Evolutionary conservation across 2,797 vertebrate genomes (phyloP).

Genomic region (Alauda arvensis): DNA sequence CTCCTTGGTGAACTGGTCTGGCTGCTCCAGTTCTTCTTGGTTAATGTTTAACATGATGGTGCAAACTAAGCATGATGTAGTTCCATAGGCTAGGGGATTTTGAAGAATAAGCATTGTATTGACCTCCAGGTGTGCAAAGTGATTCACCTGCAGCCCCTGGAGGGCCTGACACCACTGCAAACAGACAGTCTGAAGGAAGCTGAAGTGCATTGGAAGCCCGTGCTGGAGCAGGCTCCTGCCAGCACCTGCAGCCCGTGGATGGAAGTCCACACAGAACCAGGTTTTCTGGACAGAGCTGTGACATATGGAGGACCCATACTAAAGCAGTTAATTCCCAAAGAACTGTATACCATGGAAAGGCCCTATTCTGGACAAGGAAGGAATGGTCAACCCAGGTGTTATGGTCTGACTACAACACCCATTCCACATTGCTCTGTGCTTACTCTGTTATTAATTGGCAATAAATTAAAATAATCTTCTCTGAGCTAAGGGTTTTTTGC

Average conservation of each 20-base stretch:
- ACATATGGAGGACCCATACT: rapidly evolving
- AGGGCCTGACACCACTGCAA: rapidly evolving
- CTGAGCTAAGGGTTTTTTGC: neutral
- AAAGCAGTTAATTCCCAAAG: neutral
- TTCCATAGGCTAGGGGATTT: neutral
- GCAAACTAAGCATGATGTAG: neutral
- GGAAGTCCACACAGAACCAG: too few species aligned
- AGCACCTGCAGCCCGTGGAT: neutral
- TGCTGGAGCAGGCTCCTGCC: neutral
- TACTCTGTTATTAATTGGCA: neutral
- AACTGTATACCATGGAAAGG: rapidly evolving
- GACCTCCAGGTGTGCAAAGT: neutral
- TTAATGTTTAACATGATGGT: neutral
- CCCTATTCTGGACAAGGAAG: neutral
- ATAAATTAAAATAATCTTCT: neutral
- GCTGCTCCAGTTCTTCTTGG: neutral
- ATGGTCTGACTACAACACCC: rapidly evolving
- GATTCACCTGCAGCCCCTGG: neutral
- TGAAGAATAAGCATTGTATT: neutral
- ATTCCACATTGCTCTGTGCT: rapidly evolving
- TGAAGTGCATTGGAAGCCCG: neutral
- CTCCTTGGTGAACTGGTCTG: neutral
- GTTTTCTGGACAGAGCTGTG: neutral
- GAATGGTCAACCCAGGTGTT: neutral
- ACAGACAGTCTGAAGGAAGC: neutral